Evolutionary conservation across 1,140 invertebrate species (phyloP).

Genomic region (Anagrus nilaparvatae): DNA sequence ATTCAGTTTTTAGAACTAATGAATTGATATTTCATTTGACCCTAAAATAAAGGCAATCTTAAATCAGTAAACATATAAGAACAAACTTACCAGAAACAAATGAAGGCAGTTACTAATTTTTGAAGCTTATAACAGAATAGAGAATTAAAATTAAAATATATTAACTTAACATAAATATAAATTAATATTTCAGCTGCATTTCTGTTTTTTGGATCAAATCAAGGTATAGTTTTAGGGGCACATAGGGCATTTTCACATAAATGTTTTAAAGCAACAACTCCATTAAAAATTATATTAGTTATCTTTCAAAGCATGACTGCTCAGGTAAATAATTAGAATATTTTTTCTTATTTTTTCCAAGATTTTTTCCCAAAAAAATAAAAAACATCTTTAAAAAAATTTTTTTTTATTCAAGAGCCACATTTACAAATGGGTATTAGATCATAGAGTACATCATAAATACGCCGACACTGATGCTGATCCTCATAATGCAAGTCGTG

Average conservation of each 20-base stretch:
- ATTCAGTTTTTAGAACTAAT: no score
- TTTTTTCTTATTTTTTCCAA: no score
- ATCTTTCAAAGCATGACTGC: constrained; percentile 44
- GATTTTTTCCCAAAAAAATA: no score
- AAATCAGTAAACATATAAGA: no score
- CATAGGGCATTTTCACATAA: constrained; percentile 34
- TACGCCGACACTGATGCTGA: neutral
- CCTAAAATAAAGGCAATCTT: no score
- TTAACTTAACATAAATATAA: no score
- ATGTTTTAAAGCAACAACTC: neutral
- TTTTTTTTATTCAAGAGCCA: constrained; percentile 43
- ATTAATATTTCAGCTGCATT: neutral
- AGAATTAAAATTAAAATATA: no score
- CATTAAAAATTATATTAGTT: constrained; percentile 54
- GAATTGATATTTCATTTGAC: no score
- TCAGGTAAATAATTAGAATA: constrained; percentile 37
- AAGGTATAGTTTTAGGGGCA: constrained; percentile 39
- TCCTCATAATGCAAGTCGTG: constrained; percentile 46
- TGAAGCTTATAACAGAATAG: no score
- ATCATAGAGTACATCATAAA: neutral
- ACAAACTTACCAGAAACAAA: no score
- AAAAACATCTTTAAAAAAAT: no score
- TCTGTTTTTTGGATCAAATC: neutral
- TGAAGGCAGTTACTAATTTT: no score
- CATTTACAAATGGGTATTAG: constrained; percentile 29